These are phyloP conservation scores for Amphipyra tragopoginis DNA, from an alignment of 2,888 invertebrate genomes.

Conservation along the genomic window DNA sequence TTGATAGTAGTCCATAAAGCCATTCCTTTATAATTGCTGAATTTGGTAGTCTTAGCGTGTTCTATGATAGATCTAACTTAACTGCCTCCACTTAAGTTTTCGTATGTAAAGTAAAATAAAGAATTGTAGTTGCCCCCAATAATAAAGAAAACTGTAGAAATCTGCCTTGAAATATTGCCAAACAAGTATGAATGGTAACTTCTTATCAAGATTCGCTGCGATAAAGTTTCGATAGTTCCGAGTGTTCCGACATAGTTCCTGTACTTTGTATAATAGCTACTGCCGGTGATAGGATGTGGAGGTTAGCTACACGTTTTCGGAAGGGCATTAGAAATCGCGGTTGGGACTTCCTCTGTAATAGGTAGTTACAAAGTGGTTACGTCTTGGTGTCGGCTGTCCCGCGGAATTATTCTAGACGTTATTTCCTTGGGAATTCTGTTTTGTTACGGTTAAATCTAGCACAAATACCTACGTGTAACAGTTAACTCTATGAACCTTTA, in stretches of 20 bases:
- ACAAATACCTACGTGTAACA: too few relatives aligned
- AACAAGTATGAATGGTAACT: constrained; percentile 26
- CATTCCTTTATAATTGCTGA: neutral
- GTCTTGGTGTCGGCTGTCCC: constrained; percentile 6
- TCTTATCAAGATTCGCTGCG: constrained; percentile 49
- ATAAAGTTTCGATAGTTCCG: constrained; percentile 52
- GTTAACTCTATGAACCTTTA: too few relatives aligned
- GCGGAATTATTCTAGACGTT: constrained; percentile 2
- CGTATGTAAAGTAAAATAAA: too few relatives aligned
- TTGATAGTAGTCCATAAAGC: constrained; percentile 12
- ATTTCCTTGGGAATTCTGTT: neutral
- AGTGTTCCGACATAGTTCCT: constrained; percentile 41
- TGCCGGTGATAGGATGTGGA: constrained; percentile 68
- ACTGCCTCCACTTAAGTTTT: neutral
- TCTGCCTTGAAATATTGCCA: constrained; percentile 42
- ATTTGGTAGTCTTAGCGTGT: neutral
- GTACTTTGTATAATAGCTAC: constrained; percentile 59
- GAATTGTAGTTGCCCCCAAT: neutral
- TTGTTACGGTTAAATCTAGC: too few relatives aligned
- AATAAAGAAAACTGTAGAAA: constrained; percentile 22
- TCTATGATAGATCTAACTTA: neutral
- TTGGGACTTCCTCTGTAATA: constrained; percentile 66
- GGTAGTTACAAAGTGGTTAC: constrained; percentile 18
- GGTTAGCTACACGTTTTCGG: constrained; percentile 65
- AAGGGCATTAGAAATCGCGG: constrained; percentile 83